phyloP scores from a whole-genome alignment of 2,888 invertebrate species.

The Eumacrocentrus americanus region DNA sequence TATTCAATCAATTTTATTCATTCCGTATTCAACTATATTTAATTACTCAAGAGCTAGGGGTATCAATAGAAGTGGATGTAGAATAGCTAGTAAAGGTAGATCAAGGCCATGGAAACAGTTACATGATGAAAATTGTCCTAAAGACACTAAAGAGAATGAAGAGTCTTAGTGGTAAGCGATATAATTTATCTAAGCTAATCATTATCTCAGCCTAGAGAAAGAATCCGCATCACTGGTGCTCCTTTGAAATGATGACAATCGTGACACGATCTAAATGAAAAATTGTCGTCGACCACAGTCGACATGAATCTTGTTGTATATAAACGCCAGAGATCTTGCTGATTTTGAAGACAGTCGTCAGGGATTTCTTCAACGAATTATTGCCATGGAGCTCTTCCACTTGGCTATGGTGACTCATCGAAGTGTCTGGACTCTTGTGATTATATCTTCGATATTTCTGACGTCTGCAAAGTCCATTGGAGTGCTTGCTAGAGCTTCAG shows the following conservation, averaged over 20 bases:
- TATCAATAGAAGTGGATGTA: constrained; percentile 1
- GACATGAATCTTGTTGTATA: constrained; percentile 57
- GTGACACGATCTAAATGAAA: constrained; percentile 52
- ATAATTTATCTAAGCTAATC: constrained; percentile 12
- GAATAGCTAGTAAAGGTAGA: neutral
- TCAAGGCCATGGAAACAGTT: constrained; percentile 12
- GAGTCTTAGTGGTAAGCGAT: constrained; percentile 4
- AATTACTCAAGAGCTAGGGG: neutral
- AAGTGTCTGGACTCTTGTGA: neutral
- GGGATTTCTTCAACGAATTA: constrained; percentile 1
- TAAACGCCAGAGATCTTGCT: constrained; percentile 41
- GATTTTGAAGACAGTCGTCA: constrained; percentile 27
- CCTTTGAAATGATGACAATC: constrained; percentile 50
- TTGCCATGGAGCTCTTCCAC: constrained; percentile 4
- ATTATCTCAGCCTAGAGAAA: constrained; percentile 2
- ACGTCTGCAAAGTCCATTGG: constrained; percentile 1
- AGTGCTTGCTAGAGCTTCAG: constrained; percentile 16
- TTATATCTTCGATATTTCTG: neutral
- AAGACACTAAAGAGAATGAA: constrained; percentile 5
- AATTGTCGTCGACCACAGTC: constrained; percentile 41
- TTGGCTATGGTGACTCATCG: constrained; percentile 11
- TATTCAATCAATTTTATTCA: neutral
- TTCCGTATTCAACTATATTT: neutral
- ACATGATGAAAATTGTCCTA: constrained; percentile 3
- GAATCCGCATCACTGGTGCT: constrained; percentile 6